Percentiles rank a stretch among this genome's conserved stretches.
These are phyloP conservation scores for Platichthys stellatus DNA, from an alignment of 2,113 vertebrate genomes.

Conservation along the genomic window DNA sequence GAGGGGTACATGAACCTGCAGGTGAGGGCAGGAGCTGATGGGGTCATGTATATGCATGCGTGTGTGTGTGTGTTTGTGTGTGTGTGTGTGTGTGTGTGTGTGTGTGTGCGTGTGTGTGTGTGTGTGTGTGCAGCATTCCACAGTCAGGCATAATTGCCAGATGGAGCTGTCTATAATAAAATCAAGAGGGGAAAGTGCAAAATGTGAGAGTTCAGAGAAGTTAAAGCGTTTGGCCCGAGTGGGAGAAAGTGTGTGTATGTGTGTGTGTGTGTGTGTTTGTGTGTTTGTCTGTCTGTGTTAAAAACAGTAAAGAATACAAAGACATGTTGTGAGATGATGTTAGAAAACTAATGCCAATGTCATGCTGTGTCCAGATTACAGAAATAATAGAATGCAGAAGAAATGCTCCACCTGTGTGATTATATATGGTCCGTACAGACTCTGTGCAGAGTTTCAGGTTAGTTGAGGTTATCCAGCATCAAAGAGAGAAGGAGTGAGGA, in stretches of 20 bases:
- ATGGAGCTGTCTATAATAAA: slow-evolving; percentile 46
- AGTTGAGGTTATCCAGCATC: slow-evolving; percentile 55
- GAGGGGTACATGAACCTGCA: slow-evolving; percentile 55
- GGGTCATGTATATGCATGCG: slow-evolving; percentile 1
- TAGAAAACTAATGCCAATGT: background rate
- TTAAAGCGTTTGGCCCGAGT: slow-evolving; percentile 18
- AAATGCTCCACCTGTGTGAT: too few species aligned
- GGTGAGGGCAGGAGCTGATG: slow-evolving; percentile 38
- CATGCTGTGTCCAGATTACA: background rate
- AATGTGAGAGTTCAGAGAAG: slow-evolving; percentile 15
- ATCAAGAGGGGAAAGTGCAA: slow-evolving; percentile 34
- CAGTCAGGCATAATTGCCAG: slow-evolving; percentile 39
- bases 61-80: too few species aligned
- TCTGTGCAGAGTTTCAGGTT: slow-evolving; percentile 15
- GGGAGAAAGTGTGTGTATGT: slow-evolving; percentile 16
- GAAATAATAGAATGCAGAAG: background rate
- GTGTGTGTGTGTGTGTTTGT: background rate
- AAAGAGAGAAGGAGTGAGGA: slow-evolving; percentile 27
- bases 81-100: background rate
- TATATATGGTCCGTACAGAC: background rate
- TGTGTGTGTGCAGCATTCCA: slow-evolving; percentile 39
- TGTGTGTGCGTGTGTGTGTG: background rate
- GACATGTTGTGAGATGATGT: background rate
- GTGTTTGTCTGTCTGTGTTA: slow-evolving; percentile 16
- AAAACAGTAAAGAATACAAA: background rate